Evolutionary conservation across 2,888 invertebrate species (phyloP), one percentile per base, ranked within the genome.

Genomic region (Endomychus coccineus): DNA sequence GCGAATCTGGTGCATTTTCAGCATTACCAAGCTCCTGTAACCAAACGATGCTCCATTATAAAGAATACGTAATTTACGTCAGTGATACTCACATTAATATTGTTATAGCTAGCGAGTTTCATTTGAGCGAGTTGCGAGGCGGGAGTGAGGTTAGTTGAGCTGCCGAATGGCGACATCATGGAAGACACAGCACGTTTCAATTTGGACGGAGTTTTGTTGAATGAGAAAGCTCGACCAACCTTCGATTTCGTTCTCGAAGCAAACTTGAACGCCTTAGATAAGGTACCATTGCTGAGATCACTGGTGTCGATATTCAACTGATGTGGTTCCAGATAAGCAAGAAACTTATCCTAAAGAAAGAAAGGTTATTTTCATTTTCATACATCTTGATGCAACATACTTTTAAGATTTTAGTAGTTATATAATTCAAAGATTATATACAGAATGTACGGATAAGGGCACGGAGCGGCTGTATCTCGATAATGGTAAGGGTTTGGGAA

Each of bases 121-220:
- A 87, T 86, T 67, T 87, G 84, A 27, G 86, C 84, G 54, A 87
- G 74, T 66, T 87, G 85, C 46, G 84, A 82, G 43, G 86, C 80
- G 21, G 87, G 86, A 46, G 86, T 85, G 46, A 87, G 71, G 56
- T 85, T 86, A 48, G 83, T 81, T 32, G 84, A 82, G 62, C 85
- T 86, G 51, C 86, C 87, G 66, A 88, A 87, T 7, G 91, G 90
- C 48, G 83, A 83, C 77, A 91, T 90, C 83, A 91, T 89, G 25
- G 90, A 88, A 12, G 94, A 94, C 66, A 95, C 86, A 16, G 94
- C 92, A 39, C 94, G 77, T 68, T 92, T 92, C 55, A 95, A 68
- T 66, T 89, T 90, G 46, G 86, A 87, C 31, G 95, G 94, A 16
- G 95, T 94, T 69, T 91, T 90, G 68, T 90, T 92, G 69, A 95